Percentiles rank a stretch among this genome's conserved stretches.
phyloP scores from a whole-genome alignment of 2,113 vertebrate genomes.

The Dunckerocampus dactyliophorus region DNA sequence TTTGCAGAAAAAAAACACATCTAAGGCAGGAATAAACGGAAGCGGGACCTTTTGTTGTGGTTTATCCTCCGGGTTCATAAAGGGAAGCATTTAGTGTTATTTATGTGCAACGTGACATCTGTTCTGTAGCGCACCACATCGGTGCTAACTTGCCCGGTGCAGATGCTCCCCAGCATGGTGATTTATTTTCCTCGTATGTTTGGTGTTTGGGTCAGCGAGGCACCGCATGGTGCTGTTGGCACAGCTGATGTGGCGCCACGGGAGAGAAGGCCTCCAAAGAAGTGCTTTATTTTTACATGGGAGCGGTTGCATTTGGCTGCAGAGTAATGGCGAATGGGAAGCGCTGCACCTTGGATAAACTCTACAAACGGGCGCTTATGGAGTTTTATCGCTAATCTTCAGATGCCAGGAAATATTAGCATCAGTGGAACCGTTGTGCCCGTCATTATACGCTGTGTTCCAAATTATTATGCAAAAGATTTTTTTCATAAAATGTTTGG shows the following conservation, averaged over 20 bases:
- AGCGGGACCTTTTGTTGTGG: conserved; percentile 56
- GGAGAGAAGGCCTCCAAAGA: conserved; percentile 13
- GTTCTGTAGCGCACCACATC: conserved; percentile 43
- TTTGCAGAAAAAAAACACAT: conserved; percentile 34
- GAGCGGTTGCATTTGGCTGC: conserved; percentile 34
- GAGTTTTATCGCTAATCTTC: no score
- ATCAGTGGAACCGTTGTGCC: no score
- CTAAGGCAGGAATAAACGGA: conserved; percentile 40
- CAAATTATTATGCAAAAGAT: no score
- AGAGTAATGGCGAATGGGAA: background rate
- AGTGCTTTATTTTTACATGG: conserved; percentile 28
- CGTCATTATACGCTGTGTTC: no score
- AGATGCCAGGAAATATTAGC: no score
- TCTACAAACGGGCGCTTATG: no score
- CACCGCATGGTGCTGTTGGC: conserved; percentile 33
- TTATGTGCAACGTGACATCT: conserved; percentile 55
- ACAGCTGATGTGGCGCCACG: conserved; percentile 37
- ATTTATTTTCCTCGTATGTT: conserved; percentile 38
- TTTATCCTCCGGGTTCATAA: conserved; percentile 40
- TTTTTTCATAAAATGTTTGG: no score
- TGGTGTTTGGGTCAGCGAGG: conserved; percentile 21
- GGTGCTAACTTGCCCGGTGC: conserved; percentile 50
- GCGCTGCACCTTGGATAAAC: conserved; percentile 6
- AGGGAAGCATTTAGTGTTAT: conserved; percentile 38
- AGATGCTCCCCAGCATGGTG: conserved; percentile 42